Evolutionary conservation across 2,113 vertebrate genomes (phyloP).

Genomic region (Charadrius vociferus): DNA sequence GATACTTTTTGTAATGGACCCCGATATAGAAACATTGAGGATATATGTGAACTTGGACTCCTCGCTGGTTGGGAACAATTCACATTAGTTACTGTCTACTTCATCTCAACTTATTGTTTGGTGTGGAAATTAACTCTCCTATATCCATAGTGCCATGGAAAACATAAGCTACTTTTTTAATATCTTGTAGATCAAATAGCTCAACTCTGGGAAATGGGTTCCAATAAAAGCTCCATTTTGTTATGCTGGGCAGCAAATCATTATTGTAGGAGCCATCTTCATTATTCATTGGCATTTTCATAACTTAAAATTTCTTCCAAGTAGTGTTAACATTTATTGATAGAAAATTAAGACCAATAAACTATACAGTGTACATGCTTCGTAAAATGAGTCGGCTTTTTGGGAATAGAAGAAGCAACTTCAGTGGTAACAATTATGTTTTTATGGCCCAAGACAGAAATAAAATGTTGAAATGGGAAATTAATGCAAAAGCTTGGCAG

Average conservation of each 20-base stretch:
- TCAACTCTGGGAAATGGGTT: not conserved
- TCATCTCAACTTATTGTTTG: not conserved
- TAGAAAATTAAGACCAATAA: conserved; percentile 48
- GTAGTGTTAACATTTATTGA: conserved; percentile 42
- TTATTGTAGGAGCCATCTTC: conserved; percentile 12
- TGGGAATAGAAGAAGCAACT: conserved; percentile 17
- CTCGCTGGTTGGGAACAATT: not conserved
- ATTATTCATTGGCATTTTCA: conserved; percentile 41
- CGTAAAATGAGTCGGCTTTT: conserved; percentile 22
- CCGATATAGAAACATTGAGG: not conserved
- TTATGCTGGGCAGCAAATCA: not conserved
- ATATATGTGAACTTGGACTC: not conserved
- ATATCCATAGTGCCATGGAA: not conserved
- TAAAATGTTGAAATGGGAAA: conserved; percentile 53
- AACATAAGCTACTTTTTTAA: not conserved
- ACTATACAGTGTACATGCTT: not conserved
- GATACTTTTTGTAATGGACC: not conserved
- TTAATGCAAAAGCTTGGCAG: conserved; percentile 30
- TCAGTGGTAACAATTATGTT: conserved; percentile 47
- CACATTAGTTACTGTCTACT: not conserved
- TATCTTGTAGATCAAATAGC: not conserved
- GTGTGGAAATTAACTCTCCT: not conserved
- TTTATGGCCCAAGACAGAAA: conserved; percentile 54
- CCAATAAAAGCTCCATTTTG: conserved; percentile 7
- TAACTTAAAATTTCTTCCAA: conserved; percentile 53